phyloP scores from a whole-genome alignment of 2,888 invertebrate genomes.

The Nebria brevicollis region DNA sequence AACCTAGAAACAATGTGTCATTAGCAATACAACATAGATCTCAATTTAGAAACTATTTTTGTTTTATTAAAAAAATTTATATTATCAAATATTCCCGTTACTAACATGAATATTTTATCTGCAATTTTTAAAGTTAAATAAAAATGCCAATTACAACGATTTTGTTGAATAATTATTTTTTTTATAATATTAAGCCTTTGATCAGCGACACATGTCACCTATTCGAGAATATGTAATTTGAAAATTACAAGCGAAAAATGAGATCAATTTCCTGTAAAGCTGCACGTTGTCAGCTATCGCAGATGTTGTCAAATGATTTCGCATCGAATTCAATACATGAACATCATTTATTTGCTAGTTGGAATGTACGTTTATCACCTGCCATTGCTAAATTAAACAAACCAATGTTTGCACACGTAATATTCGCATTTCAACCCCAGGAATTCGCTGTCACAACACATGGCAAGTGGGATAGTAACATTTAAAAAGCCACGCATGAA shows the following conservation, averaged over 20 bases:
- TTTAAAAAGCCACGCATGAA: background rate
- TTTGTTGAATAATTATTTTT: too few relatives aligned
- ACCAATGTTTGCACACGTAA: constrained; percentile 38
- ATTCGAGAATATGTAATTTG: constrained; percentile 8
- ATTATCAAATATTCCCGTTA: too few relatives aligned
- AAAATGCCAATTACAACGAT: too few relatives aligned
- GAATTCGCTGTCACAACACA: constrained; percentile 16
- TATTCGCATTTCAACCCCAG: constrained; percentile 12
- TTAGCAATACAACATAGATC: too few relatives aligned
- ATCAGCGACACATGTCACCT: too few relatives aligned
- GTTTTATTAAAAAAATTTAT: too few relatives aligned
- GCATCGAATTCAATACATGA: constrained; percentile 22
- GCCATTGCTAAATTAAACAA: constrained; percentile 32
- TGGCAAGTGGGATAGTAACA: background rate
- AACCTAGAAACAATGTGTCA: too few relatives aligned
- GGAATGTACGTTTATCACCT: constrained; percentile 23
- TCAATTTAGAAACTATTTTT: too few relatives aligned
- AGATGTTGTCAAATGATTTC: constrained; percentile 15
- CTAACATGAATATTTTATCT: background rate
- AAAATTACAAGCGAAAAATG: constrained; percentile 5
- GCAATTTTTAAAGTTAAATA: too few relatives aligned
- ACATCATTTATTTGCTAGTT: constrained; percentile 8
- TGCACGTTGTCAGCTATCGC: background rate
- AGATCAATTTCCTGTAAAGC: constrained; percentile 12
- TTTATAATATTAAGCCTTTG: too few relatives aligned